Evolutionary conservation across 92 coral and sea anemone species (phyloP).

Genomic region (Montipora capitata): DNA sequence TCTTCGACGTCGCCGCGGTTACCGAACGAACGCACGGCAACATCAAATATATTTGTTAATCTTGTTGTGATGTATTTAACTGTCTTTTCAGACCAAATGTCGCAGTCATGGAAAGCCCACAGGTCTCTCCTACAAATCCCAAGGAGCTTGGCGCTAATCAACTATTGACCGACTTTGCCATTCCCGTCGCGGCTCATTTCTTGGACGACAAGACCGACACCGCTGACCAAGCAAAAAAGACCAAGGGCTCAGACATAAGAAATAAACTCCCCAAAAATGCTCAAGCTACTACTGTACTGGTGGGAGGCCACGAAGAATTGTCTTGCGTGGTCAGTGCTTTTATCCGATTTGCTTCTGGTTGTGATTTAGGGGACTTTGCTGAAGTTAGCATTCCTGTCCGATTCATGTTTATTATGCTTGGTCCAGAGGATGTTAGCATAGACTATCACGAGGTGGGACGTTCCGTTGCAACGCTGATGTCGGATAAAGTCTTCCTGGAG

Average conservation of each 20-base stretch:
- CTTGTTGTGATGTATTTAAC: background rate
- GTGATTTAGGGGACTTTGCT: conserved; percentile 90
- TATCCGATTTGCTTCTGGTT: conserved; percentile 90
- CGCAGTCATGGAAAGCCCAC: background rate
- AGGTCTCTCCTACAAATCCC: background rate
- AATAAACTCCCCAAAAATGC: conserved; percentile 85
- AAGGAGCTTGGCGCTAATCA: background rate
- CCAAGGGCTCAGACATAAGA: conserved; percentile 62
- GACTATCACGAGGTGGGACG: conserved; percentile 96
- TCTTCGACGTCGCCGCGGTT: no score
- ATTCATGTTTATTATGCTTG: conserved; percentile 88
- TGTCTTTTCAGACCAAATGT: conserved; percentile 29
- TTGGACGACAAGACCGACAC: background rate
- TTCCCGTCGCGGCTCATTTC: background rate
- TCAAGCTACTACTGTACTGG: conserved; percentile 95
- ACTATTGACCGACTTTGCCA: background rate
- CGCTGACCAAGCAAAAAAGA: background rate
- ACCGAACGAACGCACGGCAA: no score
- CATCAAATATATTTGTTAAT: no score
- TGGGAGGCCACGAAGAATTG: conserved; percentile 83
- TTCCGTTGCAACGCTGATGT: conserved; percentile 92
- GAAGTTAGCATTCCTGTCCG: conserved; percentile 95
- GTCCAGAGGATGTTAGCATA: conserved; percentile 76
- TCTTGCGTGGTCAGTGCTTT: conserved; percentile 83
- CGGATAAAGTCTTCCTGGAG: conserved; percentile 89